Percentiles rank a stretch among this genome's conserved stretches.
Evolutionary conservation across 2,113 vertebrate species (phyloP).

Genomic region (Empidonax traillii): DNA sequence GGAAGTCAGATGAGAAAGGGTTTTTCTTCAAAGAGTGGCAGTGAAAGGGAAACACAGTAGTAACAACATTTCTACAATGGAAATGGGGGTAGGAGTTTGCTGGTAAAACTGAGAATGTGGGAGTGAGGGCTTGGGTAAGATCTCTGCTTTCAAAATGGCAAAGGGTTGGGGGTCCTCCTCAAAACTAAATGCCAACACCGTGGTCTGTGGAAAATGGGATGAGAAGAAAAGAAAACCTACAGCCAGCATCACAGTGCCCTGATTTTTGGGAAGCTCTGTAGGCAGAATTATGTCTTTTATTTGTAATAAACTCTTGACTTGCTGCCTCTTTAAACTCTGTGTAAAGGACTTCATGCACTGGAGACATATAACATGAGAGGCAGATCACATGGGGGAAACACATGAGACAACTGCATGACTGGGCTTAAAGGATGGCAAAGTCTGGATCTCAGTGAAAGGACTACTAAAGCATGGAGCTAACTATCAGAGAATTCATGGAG

Average conservation of each 20-base stretch:
- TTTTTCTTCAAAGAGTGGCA: conserved; percentile 51
- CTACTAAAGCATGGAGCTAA: background rate
- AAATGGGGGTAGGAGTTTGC: background rate
- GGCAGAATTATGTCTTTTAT: background rate
- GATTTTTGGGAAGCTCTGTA: background rate
- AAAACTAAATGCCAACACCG: background rate
- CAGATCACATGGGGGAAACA: background rate
- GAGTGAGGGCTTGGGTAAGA: background rate
- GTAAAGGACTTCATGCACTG: background rate
- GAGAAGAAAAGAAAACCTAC: background rate
- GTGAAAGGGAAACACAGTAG: background rate
- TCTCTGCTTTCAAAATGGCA: background rate
- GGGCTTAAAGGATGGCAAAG: background rate
- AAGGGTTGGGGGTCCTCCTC: background rate
- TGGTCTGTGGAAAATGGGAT: background rate
- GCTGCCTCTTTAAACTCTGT: background rate
- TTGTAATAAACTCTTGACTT: background rate
- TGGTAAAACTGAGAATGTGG: background rate
- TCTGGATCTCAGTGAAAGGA: background rate
- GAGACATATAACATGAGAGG: background rate
- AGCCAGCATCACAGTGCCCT: background rate
- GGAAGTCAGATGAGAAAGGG: conserved; percentile 55
- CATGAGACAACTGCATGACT: background rate
- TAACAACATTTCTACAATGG: background rate
- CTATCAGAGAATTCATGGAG: background rate